Evolutionary conservation across 2,797 vertebrate genomes (phyloP).

Genomic region (Coreius guichenoti): DNA sequence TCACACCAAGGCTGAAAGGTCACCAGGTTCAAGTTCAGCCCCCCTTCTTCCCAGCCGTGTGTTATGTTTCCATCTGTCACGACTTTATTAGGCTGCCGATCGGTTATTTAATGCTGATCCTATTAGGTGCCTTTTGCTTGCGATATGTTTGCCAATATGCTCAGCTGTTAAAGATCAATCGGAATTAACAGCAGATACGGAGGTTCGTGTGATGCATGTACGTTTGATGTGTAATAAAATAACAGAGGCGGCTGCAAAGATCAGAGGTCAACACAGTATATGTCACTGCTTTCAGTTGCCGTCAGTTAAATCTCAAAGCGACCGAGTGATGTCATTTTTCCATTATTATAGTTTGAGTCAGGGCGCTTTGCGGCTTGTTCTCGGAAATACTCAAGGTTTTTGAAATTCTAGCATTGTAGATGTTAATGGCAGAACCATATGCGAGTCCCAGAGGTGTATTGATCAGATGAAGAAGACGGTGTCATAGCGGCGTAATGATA

Average conservation of each 20-base stretch:
- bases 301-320: conserved; percentile 35
- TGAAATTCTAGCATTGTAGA: conserved; percentile 41
- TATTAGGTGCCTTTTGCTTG: conserved; percentile 48
- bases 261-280: background rate
- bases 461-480: conserved; percentile 36
- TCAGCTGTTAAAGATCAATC: conserved; percentile 38
- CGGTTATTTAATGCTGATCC: conserved; percentile 35
- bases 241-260: background rate
- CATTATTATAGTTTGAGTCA: conserved; percentile 29
- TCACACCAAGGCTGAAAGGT: conserved; percentile 46
- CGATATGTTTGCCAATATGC: conserved; percentile 23
- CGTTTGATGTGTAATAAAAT: background rate
- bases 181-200: conserved; percentile 2
- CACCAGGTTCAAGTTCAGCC: conserved; percentile 80
- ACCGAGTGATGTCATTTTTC: conserved; percentile 24
- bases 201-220: background rate
- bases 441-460: conserved; percentile 23
- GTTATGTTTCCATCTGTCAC: conserved; percentile 49
- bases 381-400: conserved; percentile 34
- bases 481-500: conserved; percentile 31
- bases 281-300: conserved; percentile 9
- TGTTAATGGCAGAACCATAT: conserved; percentile 32
- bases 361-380: conserved; percentile 18
- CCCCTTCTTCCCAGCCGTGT: conserved; percentile 59
- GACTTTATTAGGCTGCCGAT: conserved; percentile 50